Conservation (phyloP, 2,113 vertebrate species). For the Formicarius rufipectus region DNA sequence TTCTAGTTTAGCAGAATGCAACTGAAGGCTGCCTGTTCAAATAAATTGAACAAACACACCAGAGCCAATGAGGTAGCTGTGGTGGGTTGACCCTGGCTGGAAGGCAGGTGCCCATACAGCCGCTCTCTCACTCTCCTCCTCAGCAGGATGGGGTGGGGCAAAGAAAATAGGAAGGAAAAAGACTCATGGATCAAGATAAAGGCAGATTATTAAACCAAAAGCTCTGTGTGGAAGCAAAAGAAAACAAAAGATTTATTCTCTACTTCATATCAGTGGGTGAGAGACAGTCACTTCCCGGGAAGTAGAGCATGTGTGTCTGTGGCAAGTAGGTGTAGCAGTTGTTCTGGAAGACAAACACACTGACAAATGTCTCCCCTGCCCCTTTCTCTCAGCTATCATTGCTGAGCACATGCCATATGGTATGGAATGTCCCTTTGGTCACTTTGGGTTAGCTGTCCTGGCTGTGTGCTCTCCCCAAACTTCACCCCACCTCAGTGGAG, state of each 20-base stretch:
- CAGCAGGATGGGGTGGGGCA: background rate
- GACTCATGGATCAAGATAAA: background rate
- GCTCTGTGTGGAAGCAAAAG: background rate
- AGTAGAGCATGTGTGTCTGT: background rate
- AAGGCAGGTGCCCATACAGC: background rate
- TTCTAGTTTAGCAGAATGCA: slow-evolving; percentile 8
- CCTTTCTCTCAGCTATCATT: background rate
- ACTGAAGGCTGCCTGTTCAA: slow-evolving; percentile 20
- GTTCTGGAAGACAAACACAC: background rate
- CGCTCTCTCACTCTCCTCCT: background rate
- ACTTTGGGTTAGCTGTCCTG: background rate
- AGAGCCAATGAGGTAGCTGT: background rate
- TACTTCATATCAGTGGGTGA: background rate
- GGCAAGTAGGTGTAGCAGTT: background rate
- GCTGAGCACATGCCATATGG: background rate
- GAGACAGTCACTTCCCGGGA: background rate
- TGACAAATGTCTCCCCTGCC: background rate
- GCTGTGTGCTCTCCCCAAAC: background rate
- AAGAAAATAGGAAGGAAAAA: background rate
- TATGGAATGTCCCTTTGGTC: background rate
- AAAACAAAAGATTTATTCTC: background rate
- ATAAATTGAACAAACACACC: slow-evolving; percentile 29
- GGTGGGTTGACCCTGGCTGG: background rate
- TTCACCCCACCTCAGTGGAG: background rate
- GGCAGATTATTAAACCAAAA: background rate